Evolutionary conservation across 2,797 vertebrate species (phyloP).

Genomic region (Sylvilagus floridanus): DNA sequence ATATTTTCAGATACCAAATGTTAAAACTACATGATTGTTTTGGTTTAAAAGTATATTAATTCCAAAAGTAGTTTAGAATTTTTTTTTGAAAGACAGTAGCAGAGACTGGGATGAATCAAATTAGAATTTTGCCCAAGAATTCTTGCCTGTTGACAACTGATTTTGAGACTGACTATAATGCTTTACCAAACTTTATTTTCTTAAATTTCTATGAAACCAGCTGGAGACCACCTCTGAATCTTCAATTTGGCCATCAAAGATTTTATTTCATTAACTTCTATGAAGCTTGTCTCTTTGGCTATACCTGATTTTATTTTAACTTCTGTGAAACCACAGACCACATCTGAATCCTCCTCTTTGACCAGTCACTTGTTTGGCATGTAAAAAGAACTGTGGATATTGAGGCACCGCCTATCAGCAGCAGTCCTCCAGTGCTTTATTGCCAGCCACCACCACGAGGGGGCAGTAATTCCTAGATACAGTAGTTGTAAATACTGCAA

Average conservation of each 20-base stretch:
- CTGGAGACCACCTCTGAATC: neutral
- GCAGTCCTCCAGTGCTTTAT: neutral
- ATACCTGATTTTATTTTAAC: conserved; percentile 22
- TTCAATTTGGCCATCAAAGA: neutral
- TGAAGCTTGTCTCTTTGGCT: neutral
- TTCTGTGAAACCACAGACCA: neutral
- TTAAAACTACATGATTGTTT: conserved; percentile 25
- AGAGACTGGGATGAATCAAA: neutral
- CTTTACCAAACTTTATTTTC: neutral
- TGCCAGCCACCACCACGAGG: conserved; percentile 72
- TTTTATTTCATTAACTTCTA: no score
- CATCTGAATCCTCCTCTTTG: neutral
- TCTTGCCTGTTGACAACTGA: neutral
- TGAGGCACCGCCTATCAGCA: neutral
- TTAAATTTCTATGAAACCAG: neutral
- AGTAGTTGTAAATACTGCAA: conserved; percentile 29
- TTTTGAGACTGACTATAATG: neutral
- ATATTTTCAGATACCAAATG: neutral
- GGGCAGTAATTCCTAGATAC: conserved; percentile 75
- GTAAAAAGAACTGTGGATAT: neutral
- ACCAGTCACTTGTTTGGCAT: neutral
- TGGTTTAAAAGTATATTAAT: neutral
- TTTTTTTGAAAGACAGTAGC: neutral
- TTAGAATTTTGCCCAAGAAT: conserved; percentile 2
- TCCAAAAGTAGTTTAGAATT: conserved; percentile 50